Evolutionary conservation across 1,140 invertebrate species (phyloP), one percentile per base, ranked within the genome.

Genomic region (Eubasilissa regina): DNA sequence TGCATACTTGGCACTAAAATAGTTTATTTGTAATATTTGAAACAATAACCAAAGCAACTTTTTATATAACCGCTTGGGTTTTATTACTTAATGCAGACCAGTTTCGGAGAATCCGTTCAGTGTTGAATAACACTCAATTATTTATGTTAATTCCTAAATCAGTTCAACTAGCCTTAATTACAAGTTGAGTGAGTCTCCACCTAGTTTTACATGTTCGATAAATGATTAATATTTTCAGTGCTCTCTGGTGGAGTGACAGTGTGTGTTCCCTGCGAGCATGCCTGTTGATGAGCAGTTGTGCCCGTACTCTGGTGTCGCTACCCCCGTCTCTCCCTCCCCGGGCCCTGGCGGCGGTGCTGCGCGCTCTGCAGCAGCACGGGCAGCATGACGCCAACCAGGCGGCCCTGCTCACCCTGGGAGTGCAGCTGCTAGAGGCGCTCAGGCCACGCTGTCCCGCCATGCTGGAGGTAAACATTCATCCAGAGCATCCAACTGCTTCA

Each of bases 161-260:
- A n/a, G n/a, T n/a, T n/a, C n/a, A n/a, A n/a, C 25, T 35, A 35
- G 25, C 25, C 25, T 35, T 35, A 35, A 35, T 35, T 35, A 35
- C 25, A 35, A 3, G 25, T 35, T 6, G 6, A 35, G 25, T 35
- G 25, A 35, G 6, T n/a, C n/a, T n/a, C n/a, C n/a, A n/a, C n/a
- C n/a, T n/a, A n/a, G n/a, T 35, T 51, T 64, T 44, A 64, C n/a
- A n/a, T 43, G 35, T 64, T 6, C n/a, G 12, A 17, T 47, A 47
- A 45, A n/a, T n/a, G n/a, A n/a, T n/a, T 51, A 56, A 55, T 56
- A 17, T 56, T 85, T 88, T 79, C 80, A 94, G 92, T 70, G 94
- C 94, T n/a, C 86, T 97, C 4, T 94, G 93, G 25, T 97, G 96
- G 96, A 94, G 93, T 82, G 96, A 97, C 85, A 95, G 95, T 74